Base-by-base conservation (phyloP, 2,888 invertebrate species). In the Stictocephala bisonia region DNA sequence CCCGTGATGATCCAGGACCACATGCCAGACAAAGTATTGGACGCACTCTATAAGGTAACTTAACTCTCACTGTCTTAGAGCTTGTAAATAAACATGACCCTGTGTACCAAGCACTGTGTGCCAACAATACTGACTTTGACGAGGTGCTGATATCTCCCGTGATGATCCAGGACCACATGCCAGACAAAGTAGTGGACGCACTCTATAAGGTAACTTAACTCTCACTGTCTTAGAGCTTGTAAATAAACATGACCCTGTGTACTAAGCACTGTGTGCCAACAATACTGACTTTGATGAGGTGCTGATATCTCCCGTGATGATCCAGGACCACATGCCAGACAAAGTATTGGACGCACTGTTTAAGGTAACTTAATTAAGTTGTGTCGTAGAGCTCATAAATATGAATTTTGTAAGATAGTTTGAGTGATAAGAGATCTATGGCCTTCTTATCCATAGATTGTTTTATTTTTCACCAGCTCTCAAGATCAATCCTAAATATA, bases 121-220 rank as follows among this genome's bases (percentile, higher is more conserved):
- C 93, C 0, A 90, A 92, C 77, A 93, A 92, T 79, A 90, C 88
- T 48, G 93, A 93, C 83, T 95, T 95, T 82, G 93, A 94, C 82
- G 93, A 95, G 84, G 94, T 95, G 20, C 87, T 95, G 70, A 93
- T 95, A 77, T 94, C 94, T 26, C 95, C 95, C 0, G 93, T 93
- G 66, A 95, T 95, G 94, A 87, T 95, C 75, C 93, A 94, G 84
- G 95, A 95, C 84, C 95, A 95, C 83, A 94, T 95, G 94, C 94
- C 95, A 29, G 94, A 95, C 82, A 91, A 90, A 83, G 92, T 95
- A 73, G 86, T 95, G 79, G 90, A 92, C 76, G 94, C 94, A 27
- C 86, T 95, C 76, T 90, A 93, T 84, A 93, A 94, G 92, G 94
- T 95, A 90, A 86, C 87, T 26, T 13, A 20, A 44, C 24, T 31